phyloP scores from a whole-genome alignment of 2,888 invertebrate genomes.

The Oegoconia quadripuncta region DNA sequence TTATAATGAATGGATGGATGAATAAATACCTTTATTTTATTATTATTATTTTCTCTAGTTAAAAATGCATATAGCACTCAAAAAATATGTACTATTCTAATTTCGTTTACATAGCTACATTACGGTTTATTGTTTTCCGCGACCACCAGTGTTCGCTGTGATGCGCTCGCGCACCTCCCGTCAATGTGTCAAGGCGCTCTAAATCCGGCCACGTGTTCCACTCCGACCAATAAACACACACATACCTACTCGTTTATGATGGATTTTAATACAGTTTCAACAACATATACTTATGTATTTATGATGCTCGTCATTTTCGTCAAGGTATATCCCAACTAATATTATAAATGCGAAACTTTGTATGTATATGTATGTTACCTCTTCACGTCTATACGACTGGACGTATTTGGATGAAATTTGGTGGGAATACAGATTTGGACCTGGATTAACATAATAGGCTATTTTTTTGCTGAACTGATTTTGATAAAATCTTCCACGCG shows the following conservation, averaged over 20 bases:
- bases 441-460: no score
- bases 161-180: slow-evolving; percentile 15
- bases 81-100: neutral
- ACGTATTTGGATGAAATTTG: no score
- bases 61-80: no score
- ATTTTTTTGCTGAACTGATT: no score
- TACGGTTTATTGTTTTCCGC: neutral
- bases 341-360: no score
- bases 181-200: slow-evolving; percentile 63
- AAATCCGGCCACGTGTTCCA: slow-evolving; percentile 33
- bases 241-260: slow-evolving; percentile 13
- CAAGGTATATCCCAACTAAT: neutral
- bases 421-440: no score
- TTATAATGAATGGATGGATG: no score
- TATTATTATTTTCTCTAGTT: no score
- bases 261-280: slow-evolving; percentile 10
- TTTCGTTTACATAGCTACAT: neutral
- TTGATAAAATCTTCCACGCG: no score
- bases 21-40: no score
- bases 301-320: neutral
- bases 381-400: no score
- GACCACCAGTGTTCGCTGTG: neutral
- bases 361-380: no score
- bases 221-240: neutral
- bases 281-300: slow-evolving; percentile 2